These are phyloP conservation scores for Drosophila colorata DNA, from an alignment of 2,888 invertebrate species.

Conservation along the genomic window DNA sequence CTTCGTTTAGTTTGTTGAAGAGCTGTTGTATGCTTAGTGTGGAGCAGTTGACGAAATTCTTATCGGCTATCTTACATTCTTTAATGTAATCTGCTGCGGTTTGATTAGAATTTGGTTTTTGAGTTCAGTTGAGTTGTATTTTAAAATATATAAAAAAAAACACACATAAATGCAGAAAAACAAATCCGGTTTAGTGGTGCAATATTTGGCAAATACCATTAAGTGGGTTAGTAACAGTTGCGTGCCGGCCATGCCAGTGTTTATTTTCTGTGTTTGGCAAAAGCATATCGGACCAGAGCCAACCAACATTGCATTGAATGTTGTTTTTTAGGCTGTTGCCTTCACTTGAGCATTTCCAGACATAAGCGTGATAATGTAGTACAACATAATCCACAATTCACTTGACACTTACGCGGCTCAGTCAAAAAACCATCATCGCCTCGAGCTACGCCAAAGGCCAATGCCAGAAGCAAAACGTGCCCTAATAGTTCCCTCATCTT, in stretches of 20 bases:
- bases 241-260: conserved; percentile 22
- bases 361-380: background rate
- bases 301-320: background rate
- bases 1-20: conserved; percentile 89
- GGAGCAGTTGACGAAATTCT: conserved; percentile 89
- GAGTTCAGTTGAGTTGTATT: conserved; percentile 48
- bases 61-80: conserved; percentile 88
- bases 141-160: conserved; percentile 49
- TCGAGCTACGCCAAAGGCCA: conserved; percentile 30
- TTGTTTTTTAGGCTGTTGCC: no score
- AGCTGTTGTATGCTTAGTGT: conserved; percentile 89
- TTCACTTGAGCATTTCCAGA: background rate
- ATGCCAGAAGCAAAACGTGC: conserved; percentile 37
- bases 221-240: conserved; percentile 66
- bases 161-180: conserved; percentile 59
- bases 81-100: conserved; percentile 89
- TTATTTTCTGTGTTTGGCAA: background rate
- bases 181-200: conserved; percentile 72
- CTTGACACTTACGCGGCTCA: conserved; percentile 82
- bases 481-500: conserved; percentile 37
- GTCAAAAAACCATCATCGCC: conserved; percentile 74
- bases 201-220: conserved; percentile 46
- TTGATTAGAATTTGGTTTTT: conserved; percentile 69
- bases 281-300: background rate
- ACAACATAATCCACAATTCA: conserved; percentile 6